Evolutionary conservation across 30 jellyfish, hydroid and myxozoan species (phyloP), one percentile per base, ranked within the genome.

Genomic region (Nemopilema nomurai): DNA sequence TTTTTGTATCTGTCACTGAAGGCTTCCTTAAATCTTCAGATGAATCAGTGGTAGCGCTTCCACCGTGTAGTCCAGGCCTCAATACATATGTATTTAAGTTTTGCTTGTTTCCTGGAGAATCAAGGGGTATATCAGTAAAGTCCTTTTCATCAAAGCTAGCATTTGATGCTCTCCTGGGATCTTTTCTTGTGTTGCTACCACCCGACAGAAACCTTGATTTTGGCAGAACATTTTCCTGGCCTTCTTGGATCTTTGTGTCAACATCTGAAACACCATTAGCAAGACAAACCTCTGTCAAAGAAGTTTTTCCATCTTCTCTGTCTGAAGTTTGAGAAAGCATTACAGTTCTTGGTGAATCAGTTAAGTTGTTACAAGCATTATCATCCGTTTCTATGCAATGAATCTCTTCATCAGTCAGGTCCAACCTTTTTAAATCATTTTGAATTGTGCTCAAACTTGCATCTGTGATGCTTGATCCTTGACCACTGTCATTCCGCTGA

Each of bases 401-500:
- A 24, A 25, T 49, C 74, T 69, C 85, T 28, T 73, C 92, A 72
- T 83, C 92, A 57, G 76, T 72, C 63, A 76, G 51, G 28, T 87
- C 90, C 52, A 78, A 67, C 49, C 77, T 62, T 49, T 78, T 87
- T 18, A 71, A 64, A 13, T 87, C 96, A 62, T 53, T 68, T 31
- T 71, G 86, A 21, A 57, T 20, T 22, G 86, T 66, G 82, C 18
- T 78, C 62, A 70, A 64, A 71, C 83, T 87, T 16, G 90, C 31
- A 21, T 78, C 96, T 26, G 90, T 87, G 16, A 92, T 91, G 69
- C 98, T 92, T n/a, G 98, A 92, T 4, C 98, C 98, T 67, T 92
- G 96, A 0, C 98, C 98, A 82, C 98, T 92, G 31, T 92, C 98
- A 77, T 87, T 92, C 62, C 92, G 81, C 49, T 87, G 50, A 67